These are phyloP conservation scores for Diadophis punctatus DNA, from an alignment of 2,113 vertebrate genomes.

Conservation along the genomic window DNA sequence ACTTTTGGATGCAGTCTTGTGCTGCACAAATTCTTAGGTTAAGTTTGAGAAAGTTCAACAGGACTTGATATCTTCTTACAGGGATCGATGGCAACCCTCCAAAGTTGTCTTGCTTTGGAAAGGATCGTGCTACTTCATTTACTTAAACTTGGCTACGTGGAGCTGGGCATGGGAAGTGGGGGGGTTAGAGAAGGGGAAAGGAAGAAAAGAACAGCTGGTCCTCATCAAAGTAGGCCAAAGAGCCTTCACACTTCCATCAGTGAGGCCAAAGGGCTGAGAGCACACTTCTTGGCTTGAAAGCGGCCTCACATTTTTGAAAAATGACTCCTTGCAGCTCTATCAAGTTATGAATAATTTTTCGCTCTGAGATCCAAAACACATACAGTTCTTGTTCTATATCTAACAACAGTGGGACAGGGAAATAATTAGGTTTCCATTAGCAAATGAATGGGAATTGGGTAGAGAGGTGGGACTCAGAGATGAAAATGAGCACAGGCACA, in stretches of 20 bases:
- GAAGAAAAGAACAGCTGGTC: constrained; percentile 29
- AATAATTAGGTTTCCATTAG: constrained; percentile 22
- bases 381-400: neutral
- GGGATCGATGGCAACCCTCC: neutral
- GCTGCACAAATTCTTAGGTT: neutral
- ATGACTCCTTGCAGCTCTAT: constrained; percentile 47
- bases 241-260: constrained; percentile 44
- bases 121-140: neutral
- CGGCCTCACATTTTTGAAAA: constrained; percentile 48
- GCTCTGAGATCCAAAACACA: constrained; percentile 29
- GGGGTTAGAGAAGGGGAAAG: neutral
- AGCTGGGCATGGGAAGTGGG: neutral
- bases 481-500: neutral
- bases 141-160: constrained; percentile 19
- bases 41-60: neutral
- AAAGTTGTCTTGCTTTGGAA: neutral
- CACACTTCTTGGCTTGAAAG: constrained; percentile 41
- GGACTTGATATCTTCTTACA: neutral
- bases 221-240: constrained; percentile 26
- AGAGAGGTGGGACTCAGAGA: neutral
- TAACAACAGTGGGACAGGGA: neutral
- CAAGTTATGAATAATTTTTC: constrained; percentile 47
- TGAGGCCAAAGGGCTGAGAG: constrained; percentile 25
- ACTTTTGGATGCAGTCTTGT: neutral
- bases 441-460: neutral